These are phyloP conservation scores for Sitta europaea DNA, from an alignment of 2,113 vertebrate species.

Conservation along the genomic window DNA sequence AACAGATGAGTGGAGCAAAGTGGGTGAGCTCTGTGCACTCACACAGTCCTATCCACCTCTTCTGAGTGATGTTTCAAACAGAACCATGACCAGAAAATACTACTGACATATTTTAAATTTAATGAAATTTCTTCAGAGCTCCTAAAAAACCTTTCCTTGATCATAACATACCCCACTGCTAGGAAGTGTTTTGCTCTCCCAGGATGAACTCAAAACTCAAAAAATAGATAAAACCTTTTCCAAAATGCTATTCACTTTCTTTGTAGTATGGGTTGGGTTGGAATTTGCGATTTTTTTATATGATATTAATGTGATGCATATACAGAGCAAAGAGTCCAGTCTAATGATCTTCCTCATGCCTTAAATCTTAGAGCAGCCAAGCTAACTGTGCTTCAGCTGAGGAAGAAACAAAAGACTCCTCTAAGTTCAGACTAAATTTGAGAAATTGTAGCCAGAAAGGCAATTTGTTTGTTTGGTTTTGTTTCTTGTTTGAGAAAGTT, in stretches of 20 bases:
- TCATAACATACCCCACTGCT: fast-evolving
- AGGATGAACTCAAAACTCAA: neutral
- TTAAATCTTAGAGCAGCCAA: neutral
- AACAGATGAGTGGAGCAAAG: neutral
- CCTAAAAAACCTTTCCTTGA: neutral
- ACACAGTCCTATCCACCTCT: neutral
- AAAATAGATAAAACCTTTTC: neutral
- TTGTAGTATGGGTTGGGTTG: neutral
- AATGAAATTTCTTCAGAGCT: neutral
- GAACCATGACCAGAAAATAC: neutral
- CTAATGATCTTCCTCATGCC: neutral
- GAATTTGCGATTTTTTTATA: neutral
- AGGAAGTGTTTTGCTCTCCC: neutral
- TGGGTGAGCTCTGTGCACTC: neutral
- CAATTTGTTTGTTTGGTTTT: neutral
- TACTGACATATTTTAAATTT: neutral
- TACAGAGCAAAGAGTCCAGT: neutral
- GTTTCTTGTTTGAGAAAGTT: neutral
- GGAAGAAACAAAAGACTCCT: neutral
- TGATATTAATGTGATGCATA: neutral
- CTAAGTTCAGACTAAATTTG: conserved; percentile 10
- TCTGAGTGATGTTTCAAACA: neutral
- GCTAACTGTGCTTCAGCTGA: neutral
- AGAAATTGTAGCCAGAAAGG: neutral
- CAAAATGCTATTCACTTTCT: neutral